These are phyloP conservation scores for Florisuga fusca DNA, from an alignment of 2,797 vertebrate species.

Conservation along the genomic window DNA sequence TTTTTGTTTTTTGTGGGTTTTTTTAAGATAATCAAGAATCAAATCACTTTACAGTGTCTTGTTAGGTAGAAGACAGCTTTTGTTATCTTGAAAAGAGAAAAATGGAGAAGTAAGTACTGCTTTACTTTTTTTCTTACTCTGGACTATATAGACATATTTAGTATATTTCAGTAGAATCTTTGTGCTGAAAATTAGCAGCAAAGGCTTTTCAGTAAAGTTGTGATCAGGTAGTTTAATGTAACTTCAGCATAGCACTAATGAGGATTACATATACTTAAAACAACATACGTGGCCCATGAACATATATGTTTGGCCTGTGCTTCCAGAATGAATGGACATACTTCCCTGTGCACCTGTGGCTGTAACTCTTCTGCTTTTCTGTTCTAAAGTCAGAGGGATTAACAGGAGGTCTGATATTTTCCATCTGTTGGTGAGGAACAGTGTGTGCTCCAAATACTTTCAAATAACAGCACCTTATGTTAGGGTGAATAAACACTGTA, in stretches of 20 bases:
- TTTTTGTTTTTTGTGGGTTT: background rate
- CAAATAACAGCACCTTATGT: background rate
- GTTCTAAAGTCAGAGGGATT: background rate
- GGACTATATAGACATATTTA: background rate
- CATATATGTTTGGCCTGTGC: accelerated
- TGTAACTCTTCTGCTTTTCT: background rate
- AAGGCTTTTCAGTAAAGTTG: background rate
- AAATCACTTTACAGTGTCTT: background rate
- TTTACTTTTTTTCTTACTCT: background rate
- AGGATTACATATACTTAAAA: background rate
- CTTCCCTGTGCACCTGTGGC: background rate
- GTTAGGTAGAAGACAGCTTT: background rate
- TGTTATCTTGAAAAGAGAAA: background rate
- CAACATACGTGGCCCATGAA: background rate
- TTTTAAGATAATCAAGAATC: background rate
- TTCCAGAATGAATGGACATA: background rate
- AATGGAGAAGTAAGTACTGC: background rate
- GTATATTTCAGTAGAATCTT: background rate
- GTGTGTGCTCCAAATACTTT: background rate
- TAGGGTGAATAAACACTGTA: background rate
- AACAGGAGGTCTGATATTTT: background rate
- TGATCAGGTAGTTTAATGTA: background rate
- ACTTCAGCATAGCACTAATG: background rate
- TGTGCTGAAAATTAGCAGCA: background rate
- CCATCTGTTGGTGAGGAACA: background rate